Evolutionary conservation across 2,113 vertebrate genomes (phyloP), one percentile per base, ranked within the genome.

Genomic region (Numida meleagris): DNA sequence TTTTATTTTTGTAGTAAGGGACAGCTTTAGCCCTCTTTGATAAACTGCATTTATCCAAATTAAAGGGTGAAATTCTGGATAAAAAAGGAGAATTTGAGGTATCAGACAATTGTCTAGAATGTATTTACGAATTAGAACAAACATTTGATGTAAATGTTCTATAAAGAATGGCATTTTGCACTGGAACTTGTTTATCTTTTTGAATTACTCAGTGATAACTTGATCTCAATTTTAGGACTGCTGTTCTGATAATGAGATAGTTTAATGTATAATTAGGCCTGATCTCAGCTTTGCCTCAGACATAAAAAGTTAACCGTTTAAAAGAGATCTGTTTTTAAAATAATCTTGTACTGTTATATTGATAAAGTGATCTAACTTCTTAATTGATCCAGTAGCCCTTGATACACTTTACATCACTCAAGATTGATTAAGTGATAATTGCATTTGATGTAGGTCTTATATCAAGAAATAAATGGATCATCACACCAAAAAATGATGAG

Each of bases 361-460:
- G 94, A 95, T 91, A 33, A 94, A 85, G 63, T 82, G 79, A 88
- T 94, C 66, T 58, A 90, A 91, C 38, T 90, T 95, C 43, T 46
- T 95, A 95, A 96, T 85, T 90, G 95, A 94, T 93, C 36, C 51
- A 78, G 84, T 51, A 88, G 73, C 59, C 67, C 73, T 86, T 94
- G 85, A 91, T 40, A 86, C 21, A 80, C 53, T 88, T 94, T 58
- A 76, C 87, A 68, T 58, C 3, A 0, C 75, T 94, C 59, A 65
- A 87, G 89, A 96, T 36, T 90, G 92, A 96, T 94, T 81, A 95
- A 94, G 40, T 66, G 77, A 94, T 95, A 94, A 95, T 74, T 87
- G 34, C 57, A 90, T 88, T 86, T 95, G 78, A 91, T 76, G 51
- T 59, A 78, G 71, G 76, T 74, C 73, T 92, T 90, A 72, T 12